phyloP scores from a whole-genome alignment of 2,888 invertebrate species.

The Cephonodes hylas region DNA sequence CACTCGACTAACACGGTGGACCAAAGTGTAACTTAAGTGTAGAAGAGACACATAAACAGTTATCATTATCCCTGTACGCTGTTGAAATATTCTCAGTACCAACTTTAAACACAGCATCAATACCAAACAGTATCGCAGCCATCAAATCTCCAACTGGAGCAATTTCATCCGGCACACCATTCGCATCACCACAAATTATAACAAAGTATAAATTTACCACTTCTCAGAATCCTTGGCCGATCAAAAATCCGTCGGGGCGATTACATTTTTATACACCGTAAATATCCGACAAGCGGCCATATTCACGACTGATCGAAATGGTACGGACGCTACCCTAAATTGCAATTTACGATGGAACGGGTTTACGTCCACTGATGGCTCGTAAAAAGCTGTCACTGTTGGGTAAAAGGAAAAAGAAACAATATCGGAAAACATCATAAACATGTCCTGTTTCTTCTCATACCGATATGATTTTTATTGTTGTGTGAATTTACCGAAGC shows the following conservation, averaged over 20 bases:
- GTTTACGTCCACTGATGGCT: constrained; percentile 7
- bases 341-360: constrained; percentile 40
- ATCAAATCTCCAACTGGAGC: background rate
- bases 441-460: background rate
- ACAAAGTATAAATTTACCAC: background rate
- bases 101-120: background rate
- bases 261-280: constrained; percentile 36
- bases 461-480: constrained; percentile 1
- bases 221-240: background rate
- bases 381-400: constrained; percentile 18
- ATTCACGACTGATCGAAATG: constrained; percentile 30
- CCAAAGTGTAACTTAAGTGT: too few relatives aligned
- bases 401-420: constrained; percentile 13
- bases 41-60: too few relatives aligned
- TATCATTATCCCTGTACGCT: too few relatives aligned
- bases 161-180: background rate
- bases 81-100: too few relatives aligned
- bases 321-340: constrained; percentile 36
- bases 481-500: background rate
- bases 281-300: constrained; percentile 26
- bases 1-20: too few relatives aligned
- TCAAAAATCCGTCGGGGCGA: background rate
- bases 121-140: background rate
- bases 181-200: background rate
- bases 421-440: constrained; percentile 14